Percentiles rank a stretch among this genome's conserved stretches.
Evolutionary conservation across 2,888 invertebrate species (phyloP).

Genomic region (Crepidodera aurea): DNA sequence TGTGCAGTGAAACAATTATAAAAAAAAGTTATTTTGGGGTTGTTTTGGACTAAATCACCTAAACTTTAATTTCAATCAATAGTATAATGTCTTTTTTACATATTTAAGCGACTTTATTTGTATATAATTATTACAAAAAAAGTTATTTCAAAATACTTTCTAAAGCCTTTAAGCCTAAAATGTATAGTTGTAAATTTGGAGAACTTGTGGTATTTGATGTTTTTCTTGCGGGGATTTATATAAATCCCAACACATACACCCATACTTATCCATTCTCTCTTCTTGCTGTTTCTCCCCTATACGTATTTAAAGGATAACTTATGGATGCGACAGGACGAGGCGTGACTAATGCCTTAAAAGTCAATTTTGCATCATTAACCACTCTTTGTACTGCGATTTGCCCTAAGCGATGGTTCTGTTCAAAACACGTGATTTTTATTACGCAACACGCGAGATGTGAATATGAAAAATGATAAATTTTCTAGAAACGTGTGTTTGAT

Average conservation of each 20-base stretch:
- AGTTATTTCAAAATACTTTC: too few relatives aligned
- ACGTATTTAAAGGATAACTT: slow-evolving; percentile 43
- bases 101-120: too few relatives aligned
- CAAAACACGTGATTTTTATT: slow-evolving; percentile 42
- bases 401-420: slow-evolving; percentile 41
- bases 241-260: background rate
- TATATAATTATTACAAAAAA: too few relatives aligned
- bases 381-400: slow-evolving; percentile 42
- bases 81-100: too few relatives aligned
- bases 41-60: too few relatives aligned
- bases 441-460: slow-evolving; percentile 26
- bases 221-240: too few relatives aligned
- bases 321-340: slow-evolving; percentile 43
- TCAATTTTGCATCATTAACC: slow-evolving; percentile 48
- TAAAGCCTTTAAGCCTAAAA: too few relatives aligned
- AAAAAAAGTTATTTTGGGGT: too few relatives aligned
- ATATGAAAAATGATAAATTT: slow-evolving; percentile 12
- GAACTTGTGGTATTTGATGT: background rate
- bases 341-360: slow-evolving; percentile 50
- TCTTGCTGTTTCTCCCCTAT: slow-evolving; percentile 32
- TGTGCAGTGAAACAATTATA: too few relatives aligned
- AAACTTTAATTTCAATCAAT: too few relatives aligned
- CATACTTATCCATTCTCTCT: background rate
- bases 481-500: background rate
- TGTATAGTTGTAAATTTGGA: too few relatives aligned